Percentiles rank a stretch among this genome's conserved stretches.
phyloP scores from a whole-genome alignment of 92 coral and sea anemone genomes.

The Hydrozoanthus gracilis region DNA sequence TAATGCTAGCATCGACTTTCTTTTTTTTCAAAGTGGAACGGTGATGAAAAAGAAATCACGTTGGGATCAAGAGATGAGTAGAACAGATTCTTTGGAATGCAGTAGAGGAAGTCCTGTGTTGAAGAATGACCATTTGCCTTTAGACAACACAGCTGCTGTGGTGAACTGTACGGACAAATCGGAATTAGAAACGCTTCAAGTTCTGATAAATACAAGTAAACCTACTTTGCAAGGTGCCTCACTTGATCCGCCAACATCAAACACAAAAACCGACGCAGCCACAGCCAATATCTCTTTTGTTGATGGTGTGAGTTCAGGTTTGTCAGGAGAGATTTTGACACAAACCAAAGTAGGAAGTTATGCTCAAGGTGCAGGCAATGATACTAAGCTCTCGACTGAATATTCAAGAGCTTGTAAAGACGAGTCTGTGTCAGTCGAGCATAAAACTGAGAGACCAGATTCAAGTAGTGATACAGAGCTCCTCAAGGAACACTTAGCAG shows the following conservation, averaged over 20 bases:
- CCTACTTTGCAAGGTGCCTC: not conserved
- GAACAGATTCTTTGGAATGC: not conserved
- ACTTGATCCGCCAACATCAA: not conserved
- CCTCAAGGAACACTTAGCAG: not conserved
- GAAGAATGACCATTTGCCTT: not conserved
- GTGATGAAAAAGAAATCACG: slow-evolving; percentile 49
- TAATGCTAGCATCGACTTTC: too few relatives aligned
- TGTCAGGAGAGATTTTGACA: not conserved
- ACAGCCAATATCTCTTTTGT: not conserved
- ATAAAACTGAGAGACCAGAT: not conserved
- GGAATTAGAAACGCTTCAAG: not conserved
- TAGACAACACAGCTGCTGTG: not conserved
- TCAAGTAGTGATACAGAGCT: not conserved
- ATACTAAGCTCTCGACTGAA: not conserved
- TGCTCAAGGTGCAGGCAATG: not conserved
- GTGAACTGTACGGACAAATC: not conserved
- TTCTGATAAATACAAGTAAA: not conserved
- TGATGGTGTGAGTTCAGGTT: not conserved
- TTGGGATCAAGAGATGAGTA: slow-evolving; percentile 64
- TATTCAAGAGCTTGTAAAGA: not conserved
- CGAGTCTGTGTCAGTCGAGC: not conserved
- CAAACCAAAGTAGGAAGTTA: not conserved
- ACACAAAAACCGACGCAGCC: not conserved
- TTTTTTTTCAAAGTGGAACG: slow-evolving; percentile 26
- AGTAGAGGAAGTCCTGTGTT: not conserved